phyloP scores from a whole-genome alignment of 1,140 invertebrate genomes.

The Chrysoperla carnea region DNA sequence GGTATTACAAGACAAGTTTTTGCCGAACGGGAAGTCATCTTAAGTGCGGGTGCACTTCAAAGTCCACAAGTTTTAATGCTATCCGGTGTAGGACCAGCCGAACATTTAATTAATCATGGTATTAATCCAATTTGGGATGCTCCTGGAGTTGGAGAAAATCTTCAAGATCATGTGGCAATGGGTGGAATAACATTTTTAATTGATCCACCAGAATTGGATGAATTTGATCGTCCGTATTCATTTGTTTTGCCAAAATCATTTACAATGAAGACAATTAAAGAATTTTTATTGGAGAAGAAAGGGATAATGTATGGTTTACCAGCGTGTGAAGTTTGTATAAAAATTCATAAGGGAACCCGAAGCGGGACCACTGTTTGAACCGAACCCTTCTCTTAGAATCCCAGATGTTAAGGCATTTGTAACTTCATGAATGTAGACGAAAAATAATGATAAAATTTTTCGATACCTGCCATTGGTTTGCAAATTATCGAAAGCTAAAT shows the following conservation, averaged over 20 bases:
- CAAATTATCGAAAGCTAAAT: no score
- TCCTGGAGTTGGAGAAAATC: conserved; percentile 62
- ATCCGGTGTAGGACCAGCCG: conserved; percentile 50
- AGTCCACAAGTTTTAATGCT: conserved; percentile 69
- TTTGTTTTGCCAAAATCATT: conserved; percentile 39
- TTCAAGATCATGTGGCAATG: conserved; percentile 60
- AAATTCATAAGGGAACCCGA: no score
- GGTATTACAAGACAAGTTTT: conserved; percentile 25
- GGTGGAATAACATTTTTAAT: conserved; percentile 25
- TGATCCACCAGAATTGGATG: conserved; percentile 24
- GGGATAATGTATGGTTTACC: conserved; percentile 48
- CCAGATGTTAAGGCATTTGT: no score
- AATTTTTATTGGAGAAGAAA: conserved; percentile 31
- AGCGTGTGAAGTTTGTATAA: conserved; percentile 34
- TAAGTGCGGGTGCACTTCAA: conserved; percentile 51
- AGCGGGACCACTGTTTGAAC: no score
- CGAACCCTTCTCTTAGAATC: no score
- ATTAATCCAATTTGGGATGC: conserved; percentile 33
- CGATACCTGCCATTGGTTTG: no score
- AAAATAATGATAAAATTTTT: no score
- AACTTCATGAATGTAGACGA: no score
- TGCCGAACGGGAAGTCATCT: conserved; percentile 46
- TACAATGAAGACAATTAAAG: conserved; percentile 26
- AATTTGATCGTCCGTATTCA: conserved; percentile 27
- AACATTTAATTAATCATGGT: conserved; percentile 39